A percentile compares a stretch with the other conserved stretches of the same genome.
Evolutionary conservation across 2,113 vertebrate genomes (phyloP).

Genomic region (Cnemophilus loriae): DNA sequence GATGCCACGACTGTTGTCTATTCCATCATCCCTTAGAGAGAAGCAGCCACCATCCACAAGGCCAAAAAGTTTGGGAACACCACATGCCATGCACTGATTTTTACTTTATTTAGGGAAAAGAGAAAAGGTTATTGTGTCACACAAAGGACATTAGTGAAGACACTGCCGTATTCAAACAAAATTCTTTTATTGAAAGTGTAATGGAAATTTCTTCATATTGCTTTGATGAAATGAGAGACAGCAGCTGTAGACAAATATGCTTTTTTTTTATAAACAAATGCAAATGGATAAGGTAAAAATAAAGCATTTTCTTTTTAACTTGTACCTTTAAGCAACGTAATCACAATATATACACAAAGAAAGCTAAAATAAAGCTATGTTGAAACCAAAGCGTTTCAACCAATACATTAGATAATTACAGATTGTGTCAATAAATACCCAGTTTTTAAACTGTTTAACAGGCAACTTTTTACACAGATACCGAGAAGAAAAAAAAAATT

Average conservation of each 20-base stretch:
- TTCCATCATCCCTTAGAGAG: not conserved
- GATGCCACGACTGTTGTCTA: not conserved
- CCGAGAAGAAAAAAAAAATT: not conserved
- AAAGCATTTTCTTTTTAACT: slow-evolving; percentile 72
- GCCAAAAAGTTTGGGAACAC: not conserved
- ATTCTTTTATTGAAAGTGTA: slow-evolving; percentile 84
- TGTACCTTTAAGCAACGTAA: slow-evolving; percentile 83
- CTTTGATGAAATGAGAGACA: slow-evolving; percentile 86
- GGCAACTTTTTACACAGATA: slow-evolving; percentile 77
- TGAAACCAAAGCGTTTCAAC: slow-evolving; percentile 73
- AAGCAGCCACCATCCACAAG: not conserved
- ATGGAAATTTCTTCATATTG: slow-evolving; percentile 90
- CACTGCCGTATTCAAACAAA: not conserved
- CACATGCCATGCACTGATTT: not conserved
- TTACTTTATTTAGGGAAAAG: not conserved
- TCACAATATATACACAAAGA: slow-evolving; percentile 84
- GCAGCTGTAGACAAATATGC: slow-evolving; percentile 77
- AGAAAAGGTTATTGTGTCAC: not conserved
- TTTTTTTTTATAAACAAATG: slow-evolving; percentile 74
- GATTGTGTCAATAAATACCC: slow-evolving; percentile 87
- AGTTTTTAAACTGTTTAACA: slow-evolving; percentile 81
- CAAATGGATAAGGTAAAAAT: slow-evolving; percentile 75
- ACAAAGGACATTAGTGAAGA: not conserved
- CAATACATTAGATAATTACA: slow-evolving; percentile 82
- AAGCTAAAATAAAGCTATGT: slow-evolving; percentile 83